Conservation (phyloP, 2,113 vertebrate species). For the Hippopotamus amphibius region DNA sequence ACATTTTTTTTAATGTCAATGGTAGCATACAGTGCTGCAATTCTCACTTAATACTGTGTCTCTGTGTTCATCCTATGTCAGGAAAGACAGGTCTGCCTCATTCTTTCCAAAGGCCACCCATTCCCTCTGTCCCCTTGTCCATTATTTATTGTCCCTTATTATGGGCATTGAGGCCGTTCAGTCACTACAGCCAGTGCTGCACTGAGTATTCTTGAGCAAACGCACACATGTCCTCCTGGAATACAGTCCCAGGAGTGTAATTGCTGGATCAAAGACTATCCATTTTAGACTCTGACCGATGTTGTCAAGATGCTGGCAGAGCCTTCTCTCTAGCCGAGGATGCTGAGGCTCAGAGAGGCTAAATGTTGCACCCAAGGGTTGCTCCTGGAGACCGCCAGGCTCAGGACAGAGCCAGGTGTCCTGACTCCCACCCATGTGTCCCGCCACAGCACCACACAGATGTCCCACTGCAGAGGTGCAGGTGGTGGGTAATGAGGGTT, state of each 20-base stretch:
- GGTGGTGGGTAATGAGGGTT: background rate
- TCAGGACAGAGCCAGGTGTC: background rate
- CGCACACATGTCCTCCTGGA: background rate
- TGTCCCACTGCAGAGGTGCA: background rate
- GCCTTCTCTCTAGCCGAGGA: background rate
- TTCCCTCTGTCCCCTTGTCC: background rate
- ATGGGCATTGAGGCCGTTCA: background rate
- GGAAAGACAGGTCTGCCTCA: background rate
- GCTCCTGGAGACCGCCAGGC: background rate
- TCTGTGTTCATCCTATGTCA: background rate
- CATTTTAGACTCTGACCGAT: too few relatives aligned
- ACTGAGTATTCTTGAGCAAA: background rate
- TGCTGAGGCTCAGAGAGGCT: background rate
- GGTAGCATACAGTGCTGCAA: background rate
- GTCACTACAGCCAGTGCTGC: background rate
- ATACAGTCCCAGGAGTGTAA: background rate
- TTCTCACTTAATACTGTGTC: background rate
- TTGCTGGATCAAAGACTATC: background rate
- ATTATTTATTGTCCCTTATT: background rate
- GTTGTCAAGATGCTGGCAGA: background rate
- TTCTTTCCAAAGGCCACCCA: background rate
- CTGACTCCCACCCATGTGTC: background rate
- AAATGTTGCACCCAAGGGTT: background rate
- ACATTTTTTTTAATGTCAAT: background rate
- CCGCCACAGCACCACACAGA: accelerated